Evolutionary conservation across 1,140 invertebrate genomes (phyloP).

Genomic region (Planococcus citri): DNA sequence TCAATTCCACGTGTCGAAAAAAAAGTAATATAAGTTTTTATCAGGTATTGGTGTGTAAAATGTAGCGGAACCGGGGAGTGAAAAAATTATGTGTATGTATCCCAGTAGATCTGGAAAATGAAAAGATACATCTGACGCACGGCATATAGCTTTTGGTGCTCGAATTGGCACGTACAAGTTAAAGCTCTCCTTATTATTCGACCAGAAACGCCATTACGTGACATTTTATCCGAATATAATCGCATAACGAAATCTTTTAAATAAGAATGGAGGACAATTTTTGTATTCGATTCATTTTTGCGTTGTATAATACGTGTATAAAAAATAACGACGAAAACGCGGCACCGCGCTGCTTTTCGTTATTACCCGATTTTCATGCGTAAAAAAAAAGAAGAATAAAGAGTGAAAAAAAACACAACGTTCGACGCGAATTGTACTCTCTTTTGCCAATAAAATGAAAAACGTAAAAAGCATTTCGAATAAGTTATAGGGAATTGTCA

Average conservation of each 20-base stretch:
- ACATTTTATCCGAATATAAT: conserved; percentile 8
- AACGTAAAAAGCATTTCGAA: not conserved
- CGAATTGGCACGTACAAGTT: not conserved
- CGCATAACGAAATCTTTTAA: conserved; percentile 3
- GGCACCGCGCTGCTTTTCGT: not conserved
- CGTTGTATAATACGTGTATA: not conserved
- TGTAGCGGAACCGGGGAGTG: no score
- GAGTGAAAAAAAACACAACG: no score
- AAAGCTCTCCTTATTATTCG: conserved; percentile 3
- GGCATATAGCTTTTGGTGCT: not conserved
- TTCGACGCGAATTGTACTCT: not conserved
- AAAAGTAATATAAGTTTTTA: no score
- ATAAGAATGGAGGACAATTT: conserved; percentile 3
- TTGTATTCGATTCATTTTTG: conserved; percentile 1
- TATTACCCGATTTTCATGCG: not conserved
- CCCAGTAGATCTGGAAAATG: not conserved
- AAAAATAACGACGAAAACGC: not conserved
- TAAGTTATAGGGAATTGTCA: not conserved
- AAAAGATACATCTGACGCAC: not conserved
- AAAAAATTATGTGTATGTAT: not conserved
- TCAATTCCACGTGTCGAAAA: no score
- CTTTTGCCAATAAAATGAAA: not conserved
- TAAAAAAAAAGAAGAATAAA: no score
- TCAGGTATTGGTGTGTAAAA: no score
- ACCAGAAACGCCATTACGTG: conserved; percentile 5